Evolutionary conservation across 1,140 invertebrate species (phyloP).

Genomic region (Scaptomyza hsui): DNA sequence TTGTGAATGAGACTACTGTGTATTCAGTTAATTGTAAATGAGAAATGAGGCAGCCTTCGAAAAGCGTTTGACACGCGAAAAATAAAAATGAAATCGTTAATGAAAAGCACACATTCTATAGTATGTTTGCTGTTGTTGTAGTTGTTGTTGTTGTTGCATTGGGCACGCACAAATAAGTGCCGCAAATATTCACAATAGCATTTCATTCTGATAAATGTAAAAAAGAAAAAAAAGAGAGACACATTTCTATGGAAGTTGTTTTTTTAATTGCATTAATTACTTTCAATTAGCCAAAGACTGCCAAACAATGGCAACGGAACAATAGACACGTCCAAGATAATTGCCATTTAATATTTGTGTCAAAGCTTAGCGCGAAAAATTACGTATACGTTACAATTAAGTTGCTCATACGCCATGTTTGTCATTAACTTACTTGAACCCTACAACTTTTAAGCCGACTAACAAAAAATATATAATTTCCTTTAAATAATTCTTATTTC

Average conservation of each 20-base stretch:
- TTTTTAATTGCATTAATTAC: conserved; percentile 77
- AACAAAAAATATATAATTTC: too few species aligned
- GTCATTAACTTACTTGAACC: neutral
- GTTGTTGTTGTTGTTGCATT: conserved; percentile 12
- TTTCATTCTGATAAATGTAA: neutral
- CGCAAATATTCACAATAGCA: conserved; percentile 5
- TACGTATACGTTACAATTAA: conserved; percentile 17
- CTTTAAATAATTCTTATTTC: neutral
- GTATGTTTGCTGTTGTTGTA: conserved; percentile 20
- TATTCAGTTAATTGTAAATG: conserved; percentile 37
- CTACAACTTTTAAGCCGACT: too few species aligned
- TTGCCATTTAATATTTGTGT: conserved; percentile 31
- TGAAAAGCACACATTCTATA: conserved; percentile 32
- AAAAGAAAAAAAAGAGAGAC: neutral
- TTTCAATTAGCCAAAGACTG: conserved; percentile 63
- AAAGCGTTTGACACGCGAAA: conserved; percentile 43
- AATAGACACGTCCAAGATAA: conserved; percentile 10
- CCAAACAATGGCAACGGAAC: conserved; percentile 5
- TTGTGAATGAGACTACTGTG: neutral
- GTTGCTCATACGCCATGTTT: neutral
- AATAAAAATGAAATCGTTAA: conserved; percentile 47
- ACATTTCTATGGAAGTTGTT: conserved; percentile 41
- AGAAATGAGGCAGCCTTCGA: conserved; percentile 19
- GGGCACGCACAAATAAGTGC: conserved; percentile 30
- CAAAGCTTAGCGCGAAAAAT: conserved; percentile 27